These are phyloP conservation scores for Linnaemya tessellans DNA, from an alignment of 2,888 invertebrate species.

Conservation along the genomic window DNA sequence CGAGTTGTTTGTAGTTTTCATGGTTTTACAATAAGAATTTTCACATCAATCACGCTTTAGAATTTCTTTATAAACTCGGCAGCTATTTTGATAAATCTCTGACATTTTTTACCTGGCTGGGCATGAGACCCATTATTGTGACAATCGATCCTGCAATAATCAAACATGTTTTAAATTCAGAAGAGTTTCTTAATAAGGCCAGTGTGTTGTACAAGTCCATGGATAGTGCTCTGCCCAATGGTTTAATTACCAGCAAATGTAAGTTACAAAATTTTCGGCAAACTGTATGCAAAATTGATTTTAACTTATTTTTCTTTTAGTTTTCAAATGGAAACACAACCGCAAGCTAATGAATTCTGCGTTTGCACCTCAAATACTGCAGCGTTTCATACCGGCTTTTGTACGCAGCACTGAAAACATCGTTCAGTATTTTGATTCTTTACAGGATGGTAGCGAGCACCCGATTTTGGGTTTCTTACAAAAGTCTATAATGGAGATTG, in stretches of 20 bases:
- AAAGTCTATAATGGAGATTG: slow-evolving; percentile 24
- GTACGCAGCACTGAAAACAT: slow-evolving; percentile 9
- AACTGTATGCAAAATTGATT: neutral
- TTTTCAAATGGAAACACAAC: slow-evolving; percentile 59
- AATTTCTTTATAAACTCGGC: slow-evolving; percentile 30
- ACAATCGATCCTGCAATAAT: slow-evolving; percentile 65
- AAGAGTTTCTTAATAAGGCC: slow-evolving; percentile 68
- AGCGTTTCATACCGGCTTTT: slow-evolving; percentile 36
- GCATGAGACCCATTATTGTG: slow-evolving; percentile 61
- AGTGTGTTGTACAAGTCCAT: slow-evolving; percentile 43
- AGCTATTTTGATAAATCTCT: slow-evolving; percentile 28
- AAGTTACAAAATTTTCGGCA: neutral
- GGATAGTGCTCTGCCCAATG: slow-evolving; percentile 49
- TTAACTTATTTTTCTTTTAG: neutral
- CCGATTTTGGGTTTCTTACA: slow-evolving; percentile 27
- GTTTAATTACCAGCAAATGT: slow-evolving; percentile 57
- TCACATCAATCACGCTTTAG: neutral
- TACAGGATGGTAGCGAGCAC: slow-evolving; percentile 20
- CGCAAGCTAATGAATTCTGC: slow-evolving; percentile 60
- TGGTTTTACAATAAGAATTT: neutral
- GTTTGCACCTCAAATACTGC: slow-evolving; percentile 22
- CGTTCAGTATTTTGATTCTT: slow-evolving; percentile 24
- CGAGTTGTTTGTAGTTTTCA: neutral
- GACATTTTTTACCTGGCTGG: slow-evolving; percentile 63
- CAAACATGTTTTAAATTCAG: slow-evolving; percentile 70